Evolutionary conservation across 2,888 invertebrate species (phyloP).

Genomic region (Ditylenchus weischeri): DNA sequence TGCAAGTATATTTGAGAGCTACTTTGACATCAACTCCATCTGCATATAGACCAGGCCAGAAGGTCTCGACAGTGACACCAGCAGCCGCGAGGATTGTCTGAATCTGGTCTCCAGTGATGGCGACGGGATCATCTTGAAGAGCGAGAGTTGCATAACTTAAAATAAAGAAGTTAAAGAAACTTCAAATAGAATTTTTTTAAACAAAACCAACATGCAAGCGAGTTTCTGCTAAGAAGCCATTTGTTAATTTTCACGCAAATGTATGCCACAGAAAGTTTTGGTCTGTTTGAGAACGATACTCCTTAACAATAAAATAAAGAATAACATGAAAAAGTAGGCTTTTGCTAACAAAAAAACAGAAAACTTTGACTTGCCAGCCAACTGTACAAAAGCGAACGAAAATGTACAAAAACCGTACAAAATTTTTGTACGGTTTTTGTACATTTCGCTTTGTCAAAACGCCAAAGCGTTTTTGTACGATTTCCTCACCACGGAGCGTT

Average conservation of each 20-base stretch:
- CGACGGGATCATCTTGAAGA: constrained; percentile 80
- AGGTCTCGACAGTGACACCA: constrained; percentile 90
- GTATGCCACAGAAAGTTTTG: constrained; percentile 39
- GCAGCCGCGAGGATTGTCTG: constrained; percentile 93
- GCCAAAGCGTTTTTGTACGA: no score
- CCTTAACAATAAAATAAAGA: constrained; percentile 22
- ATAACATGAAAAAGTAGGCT: no score
- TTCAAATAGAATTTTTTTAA: no score
- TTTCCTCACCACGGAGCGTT: no score
- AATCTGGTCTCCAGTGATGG: constrained; percentile 96
- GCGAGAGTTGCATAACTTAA: constrained; percentile 65
- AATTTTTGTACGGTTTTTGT: no score
- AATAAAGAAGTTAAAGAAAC: no score
- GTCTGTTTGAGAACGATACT: constrained; percentile 53
- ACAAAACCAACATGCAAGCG: constrained; percentile 74
- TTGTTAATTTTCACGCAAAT: constrained; percentile 44
- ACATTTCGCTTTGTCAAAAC: no score
- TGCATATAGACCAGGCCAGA: constrained; percentile 97
- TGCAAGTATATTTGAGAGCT: not conserved
- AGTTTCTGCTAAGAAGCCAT: constrained; percentile 84
- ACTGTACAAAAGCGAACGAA: no score
- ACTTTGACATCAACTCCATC: constrained; percentile 84
- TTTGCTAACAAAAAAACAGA: no score
- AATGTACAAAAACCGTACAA: no score
- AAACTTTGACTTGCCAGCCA: no score